These are phyloP conservation scores for Procambarus clarkii DNA, from an alignment of 1,140 invertebrate genomes.

Conservation along the genomic window DNA sequence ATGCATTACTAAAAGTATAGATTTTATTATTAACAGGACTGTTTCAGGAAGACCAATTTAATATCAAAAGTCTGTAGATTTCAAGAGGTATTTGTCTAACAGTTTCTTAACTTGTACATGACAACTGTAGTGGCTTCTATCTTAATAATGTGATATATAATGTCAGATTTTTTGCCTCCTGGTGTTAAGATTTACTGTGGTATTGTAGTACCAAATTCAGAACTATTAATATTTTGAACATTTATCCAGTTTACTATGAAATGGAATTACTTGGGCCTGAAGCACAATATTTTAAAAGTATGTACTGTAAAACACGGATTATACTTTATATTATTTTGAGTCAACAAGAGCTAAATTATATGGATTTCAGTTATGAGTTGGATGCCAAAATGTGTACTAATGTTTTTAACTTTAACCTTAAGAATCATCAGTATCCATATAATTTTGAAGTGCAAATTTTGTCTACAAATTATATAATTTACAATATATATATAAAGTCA, in stretches of 20 bases:
- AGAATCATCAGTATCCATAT: not conserved
- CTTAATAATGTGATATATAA: not conserved
- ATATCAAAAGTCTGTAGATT: too few relatives aligned
- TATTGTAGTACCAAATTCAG: not conserved
- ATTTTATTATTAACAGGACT: not conserved
- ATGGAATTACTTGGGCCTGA: too few relatives aligned
- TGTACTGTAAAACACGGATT: too few relatives aligned
- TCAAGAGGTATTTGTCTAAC: too few relatives aligned
- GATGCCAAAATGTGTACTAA: not conserved
- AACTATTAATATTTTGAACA: not conserved
- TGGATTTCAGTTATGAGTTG: not conserved
- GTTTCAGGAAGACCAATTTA: not conserved
- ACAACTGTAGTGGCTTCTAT: not conserved
- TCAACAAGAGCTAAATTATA: not conserved
- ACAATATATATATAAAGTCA: not conserved
- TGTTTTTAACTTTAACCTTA: not conserved
- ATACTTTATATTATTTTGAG: not conserved
- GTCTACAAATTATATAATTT: not conserved
- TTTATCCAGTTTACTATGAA: not conserved
- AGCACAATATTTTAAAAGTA: too few relatives aligned
- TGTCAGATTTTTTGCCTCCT: not conserved
- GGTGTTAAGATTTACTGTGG: not conserved
- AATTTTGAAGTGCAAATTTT: not conserved
- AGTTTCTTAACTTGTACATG: not conserved
- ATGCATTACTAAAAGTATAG: not conserved